Base-by-base conservation (phyloP, 1,140 invertebrate genomes). In the Drosophila virilis region DNA sequence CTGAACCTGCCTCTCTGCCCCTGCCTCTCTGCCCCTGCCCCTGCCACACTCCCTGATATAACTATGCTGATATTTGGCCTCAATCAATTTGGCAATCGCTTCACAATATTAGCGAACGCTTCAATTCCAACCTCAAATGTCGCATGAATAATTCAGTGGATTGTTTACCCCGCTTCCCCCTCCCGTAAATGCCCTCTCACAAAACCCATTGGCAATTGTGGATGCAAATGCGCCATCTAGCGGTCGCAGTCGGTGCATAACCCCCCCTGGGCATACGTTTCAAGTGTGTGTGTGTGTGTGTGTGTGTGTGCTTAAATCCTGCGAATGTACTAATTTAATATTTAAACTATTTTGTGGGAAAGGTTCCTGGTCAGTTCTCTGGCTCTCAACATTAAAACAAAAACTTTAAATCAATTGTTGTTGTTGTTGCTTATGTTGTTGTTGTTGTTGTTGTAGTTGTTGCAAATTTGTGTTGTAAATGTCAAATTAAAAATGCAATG, bases 401-500 rank as follows among this genome's bases (percentile, higher is more conserved):
- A 38, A 33, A 17, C 10, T 59, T 66, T 40, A 17, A 55, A 8
- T 46, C 42, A 70, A 71, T 69, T 61, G 54, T 57, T 43, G 77
- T 51, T 60, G 77, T 38, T 62, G 42, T 42, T 55, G 22, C 60
- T 46, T 12, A 37, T 69, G 57, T 66, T 78, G 60, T 69, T 81
- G 52, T 13, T 28, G 22, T 28, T 28, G 22, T 28, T 5, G 12
- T 58, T 35, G 28, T 28, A 38, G 40, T 28, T 28, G 13, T 45
- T 22, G 35, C 37, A 88, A 86, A 88, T 88, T 77, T 77, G 84
- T 88, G 71, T 79, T 76, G 83, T 74, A 88, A 88, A 88, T 80
- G 83, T 88, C 83, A 89, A 88, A 88, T 88, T 86, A 88, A 89
- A 88, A 83, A 88, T 88, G 83, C 83, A 88, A 75, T 74, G 83